Percentiles rank a stretch among this genome's conserved stretches.
Conservation (phyloP, 2,888 invertebrate species). For the Poecilobothrus nobilitatus region DNA sequence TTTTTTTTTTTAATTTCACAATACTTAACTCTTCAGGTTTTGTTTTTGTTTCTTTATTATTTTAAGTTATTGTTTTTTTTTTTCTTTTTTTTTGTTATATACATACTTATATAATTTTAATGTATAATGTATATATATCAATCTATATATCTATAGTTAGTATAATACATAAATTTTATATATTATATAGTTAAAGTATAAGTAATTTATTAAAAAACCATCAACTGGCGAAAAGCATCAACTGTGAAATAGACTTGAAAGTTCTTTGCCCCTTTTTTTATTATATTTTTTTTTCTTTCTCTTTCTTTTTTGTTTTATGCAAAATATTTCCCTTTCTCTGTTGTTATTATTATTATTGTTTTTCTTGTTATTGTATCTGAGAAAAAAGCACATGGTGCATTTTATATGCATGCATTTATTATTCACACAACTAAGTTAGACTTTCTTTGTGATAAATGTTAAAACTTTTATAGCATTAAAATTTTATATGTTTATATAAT, state of each 20-base stretch:
- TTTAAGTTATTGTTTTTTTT: background rate
- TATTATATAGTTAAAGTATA: background rate
- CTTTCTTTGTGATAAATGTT: too few relatives aligned
- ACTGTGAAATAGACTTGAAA: slow-evolving; percentile 2
- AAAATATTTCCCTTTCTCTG: background rate
- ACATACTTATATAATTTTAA: too few relatives aligned
- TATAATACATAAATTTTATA: too few relatives aligned
- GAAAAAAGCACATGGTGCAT: background rate
- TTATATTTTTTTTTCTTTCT: background rate
- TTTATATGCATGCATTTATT: too few relatives aligned
- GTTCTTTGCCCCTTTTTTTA: background rate
- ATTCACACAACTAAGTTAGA: too few relatives aligned
- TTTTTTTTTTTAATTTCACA: background rate
- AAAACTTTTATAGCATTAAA: too few relatives aligned
- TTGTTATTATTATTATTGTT: background rate
- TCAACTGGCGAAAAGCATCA: background rate
- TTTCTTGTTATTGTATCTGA: background rate
- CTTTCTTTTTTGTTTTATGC: too few relatives aligned
- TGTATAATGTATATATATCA: too few relatives aligned
- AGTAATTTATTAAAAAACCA: background rate
- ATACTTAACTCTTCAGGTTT: background rate
- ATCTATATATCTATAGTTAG: too few relatives aligned
- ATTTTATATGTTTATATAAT: too few relatives aligned
- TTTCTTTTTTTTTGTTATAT: background rate
- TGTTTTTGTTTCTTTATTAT: too few relatives aligned